Conservation (phyloP, 2,113 vertebrate genomes). For the Actinemys pallida region DNA sequence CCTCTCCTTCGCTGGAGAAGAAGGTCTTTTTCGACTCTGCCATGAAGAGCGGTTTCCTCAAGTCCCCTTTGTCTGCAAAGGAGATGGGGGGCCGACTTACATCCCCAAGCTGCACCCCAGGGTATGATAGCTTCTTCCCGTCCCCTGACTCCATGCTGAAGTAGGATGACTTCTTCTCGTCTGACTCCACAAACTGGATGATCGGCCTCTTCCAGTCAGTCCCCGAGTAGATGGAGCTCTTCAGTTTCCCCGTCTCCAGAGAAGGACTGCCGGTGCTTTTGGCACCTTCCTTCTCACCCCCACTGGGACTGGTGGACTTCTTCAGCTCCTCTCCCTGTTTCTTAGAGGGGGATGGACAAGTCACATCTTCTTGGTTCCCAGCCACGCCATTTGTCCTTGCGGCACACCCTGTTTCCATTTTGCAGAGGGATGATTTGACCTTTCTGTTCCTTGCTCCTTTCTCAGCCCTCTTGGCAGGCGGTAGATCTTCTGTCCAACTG, state of each 20-base stretch:
- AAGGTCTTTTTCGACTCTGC: slow-evolving; percentile 79
- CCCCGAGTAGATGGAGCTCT: slow-evolving; percentile 75
- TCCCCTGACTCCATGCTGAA: slow-evolving; percentile 83
- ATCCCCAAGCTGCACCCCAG: slow-evolving; percentile 75
- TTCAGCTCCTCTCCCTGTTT: slow-evolving; percentile 70
- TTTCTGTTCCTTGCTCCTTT: neutral
- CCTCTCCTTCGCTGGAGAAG: slow-evolving; percentile 57
- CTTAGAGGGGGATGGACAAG: slow-evolving; percentile 45
- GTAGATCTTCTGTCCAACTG: neutral
- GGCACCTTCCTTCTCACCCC: slow-evolving; percentile 65
- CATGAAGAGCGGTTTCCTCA: slow-evolving; percentile 78
- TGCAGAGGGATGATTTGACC: accelerated
- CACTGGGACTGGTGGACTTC: slow-evolving; percentile 61
- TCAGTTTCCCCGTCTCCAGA: slow-evolving; percentile 76
- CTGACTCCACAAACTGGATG: slow-evolving; percentile 84
- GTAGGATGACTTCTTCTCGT: slow-evolving; percentile 82
- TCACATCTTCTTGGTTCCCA: slow-evolving; percentile 70
- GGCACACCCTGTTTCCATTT: slow-evolving; percentile 74
- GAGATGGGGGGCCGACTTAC: slow-evolving; percentile 69
- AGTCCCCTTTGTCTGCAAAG: slow-evolving; percentile 80
- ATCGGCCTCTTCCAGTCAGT: slow-evolving; percentile 82
- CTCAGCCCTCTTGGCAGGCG: neutral
- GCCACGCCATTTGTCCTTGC: slow-evolving; percentile 68
- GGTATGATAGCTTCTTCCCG: slow-evolving; percentile 73
- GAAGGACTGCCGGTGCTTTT: slow-evolving; percentile 52